Evolutionary conservation across 2,888 invertebrate genomes (phyloP), one percentile per base, ranked within the genome.

Genomic region (Synergus itoensis): DNA sequence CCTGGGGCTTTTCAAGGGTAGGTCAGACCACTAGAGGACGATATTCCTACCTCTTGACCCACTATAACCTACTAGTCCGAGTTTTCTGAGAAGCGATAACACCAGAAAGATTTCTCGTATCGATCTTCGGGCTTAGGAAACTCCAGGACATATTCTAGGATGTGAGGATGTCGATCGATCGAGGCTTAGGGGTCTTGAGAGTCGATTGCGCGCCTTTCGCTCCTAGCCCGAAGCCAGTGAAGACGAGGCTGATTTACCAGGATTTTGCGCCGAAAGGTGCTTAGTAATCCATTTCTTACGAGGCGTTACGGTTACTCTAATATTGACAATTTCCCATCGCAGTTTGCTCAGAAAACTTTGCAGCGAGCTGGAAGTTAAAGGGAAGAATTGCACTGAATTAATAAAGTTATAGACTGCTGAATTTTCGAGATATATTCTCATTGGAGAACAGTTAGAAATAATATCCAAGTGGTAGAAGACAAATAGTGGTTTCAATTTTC

Each of bases 21-120:
- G 48, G 21, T 60, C 21, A 12, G 60, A 60, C 60, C 60, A 11
- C 21, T 12, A 12, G 21, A 60, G 21, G 60, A 21, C 21, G 12
- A 60, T 18, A 73, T 73, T 53, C 11, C 73, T 28, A 73, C 48
- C 28, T 48, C 73, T 73, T 53, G 73, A 73, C 73, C 73, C 73
- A 73, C 48, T 53, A 28, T 45, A 36, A 45, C 7, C 53, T 28
- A 18, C 48, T 28, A 14, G 69, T 21, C 8, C 28, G 45, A 69
- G 45, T 18, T 65, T 41, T 65, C 64, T 41, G 11, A 40, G n/a
- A 2, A 11, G 7, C 28, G 14, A 28, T 63, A 63, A 63, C 11
- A 16, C 36, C 11, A 65, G 9, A 41, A 9, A 65, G 64, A 65
- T 65, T 41, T 65, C n/a, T 41, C 40, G 11, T 65, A 65, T 40